Percentiles rank a stretch among this genome's conserved stretches.
phyloP scores from a whole-genome alignment of 2,113 vertebrate genomes.

The Protobothrops flavoviridis region DNA sequence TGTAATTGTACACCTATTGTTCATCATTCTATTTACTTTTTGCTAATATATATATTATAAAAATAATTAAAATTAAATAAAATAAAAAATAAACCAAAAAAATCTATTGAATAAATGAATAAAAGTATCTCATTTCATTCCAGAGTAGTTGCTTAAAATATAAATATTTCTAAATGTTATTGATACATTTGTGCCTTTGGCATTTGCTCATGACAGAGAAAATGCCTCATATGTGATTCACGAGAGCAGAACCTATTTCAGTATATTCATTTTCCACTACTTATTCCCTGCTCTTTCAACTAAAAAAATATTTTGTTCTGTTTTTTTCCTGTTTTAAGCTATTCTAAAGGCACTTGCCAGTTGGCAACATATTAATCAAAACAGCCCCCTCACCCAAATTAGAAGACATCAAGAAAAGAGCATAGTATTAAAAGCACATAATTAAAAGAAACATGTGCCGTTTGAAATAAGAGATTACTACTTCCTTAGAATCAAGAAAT shows the following conservation, averaged over 20 bases:
- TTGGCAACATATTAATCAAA: background rate
- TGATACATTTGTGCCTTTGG: background rate
- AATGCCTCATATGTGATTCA: background rate
- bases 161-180: background rate
- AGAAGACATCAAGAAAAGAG: background rate
- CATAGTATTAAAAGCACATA: background rate
- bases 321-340: background rate
- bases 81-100: background rate
- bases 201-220: background rate
- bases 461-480: background rate
- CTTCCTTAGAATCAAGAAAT: background rate
- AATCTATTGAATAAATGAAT: background rate
- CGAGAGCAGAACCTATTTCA: background rate
- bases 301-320: background rate
- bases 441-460: background rate
- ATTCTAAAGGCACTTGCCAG: background rate
- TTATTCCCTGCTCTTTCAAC: background rate
- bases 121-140: background rate
- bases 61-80: no score
- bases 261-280: background rate
- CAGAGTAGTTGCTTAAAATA: background rate
- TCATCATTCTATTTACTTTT: background rate
- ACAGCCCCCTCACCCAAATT: background rate
- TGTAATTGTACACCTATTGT: background rate
- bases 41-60: background rate